phyloP scores from a whole-genome alignment of 2,797 vertebrate genomes.

The Scolopax rusticola region DNA sequence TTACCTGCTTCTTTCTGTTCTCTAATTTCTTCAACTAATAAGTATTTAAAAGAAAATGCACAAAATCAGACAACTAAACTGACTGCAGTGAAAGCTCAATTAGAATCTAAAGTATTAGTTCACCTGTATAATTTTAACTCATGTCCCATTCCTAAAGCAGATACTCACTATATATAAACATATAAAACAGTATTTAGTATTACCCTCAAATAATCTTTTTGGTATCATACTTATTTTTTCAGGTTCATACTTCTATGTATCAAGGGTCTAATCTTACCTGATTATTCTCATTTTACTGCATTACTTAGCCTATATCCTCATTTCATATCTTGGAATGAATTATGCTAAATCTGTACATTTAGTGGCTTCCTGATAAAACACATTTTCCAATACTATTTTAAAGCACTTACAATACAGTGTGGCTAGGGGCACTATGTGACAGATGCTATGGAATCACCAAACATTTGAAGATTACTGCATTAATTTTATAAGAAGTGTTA shows the following conservation, averaged over 20 bases:
- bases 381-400: constrained; percentile 16
- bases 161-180: background rate
- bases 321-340: background rate
- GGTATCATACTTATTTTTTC: background rate
- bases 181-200: background rate
- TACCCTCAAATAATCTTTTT: background rate
- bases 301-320: background rate
- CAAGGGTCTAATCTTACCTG: background rate
- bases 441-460: constrained; percentile 1
- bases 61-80: background rate
- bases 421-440: background rate
- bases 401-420: background rate
- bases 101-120: background rate
- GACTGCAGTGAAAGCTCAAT: background rate
- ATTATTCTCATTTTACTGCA: constrained; percentile 10
- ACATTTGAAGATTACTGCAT: background rate
- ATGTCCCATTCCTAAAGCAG: background rate
- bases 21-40: background rate
- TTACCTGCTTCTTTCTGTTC: background rate
- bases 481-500: constrained; percentile 5
- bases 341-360: background rate
- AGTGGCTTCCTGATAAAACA: background rate
- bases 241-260: background rate
- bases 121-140: background rate
- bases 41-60: background rate